Evolutionary conservation across 2,113 vertebrate genomes (phyloP).

Genomic region (Indicator indicator): DNA sequence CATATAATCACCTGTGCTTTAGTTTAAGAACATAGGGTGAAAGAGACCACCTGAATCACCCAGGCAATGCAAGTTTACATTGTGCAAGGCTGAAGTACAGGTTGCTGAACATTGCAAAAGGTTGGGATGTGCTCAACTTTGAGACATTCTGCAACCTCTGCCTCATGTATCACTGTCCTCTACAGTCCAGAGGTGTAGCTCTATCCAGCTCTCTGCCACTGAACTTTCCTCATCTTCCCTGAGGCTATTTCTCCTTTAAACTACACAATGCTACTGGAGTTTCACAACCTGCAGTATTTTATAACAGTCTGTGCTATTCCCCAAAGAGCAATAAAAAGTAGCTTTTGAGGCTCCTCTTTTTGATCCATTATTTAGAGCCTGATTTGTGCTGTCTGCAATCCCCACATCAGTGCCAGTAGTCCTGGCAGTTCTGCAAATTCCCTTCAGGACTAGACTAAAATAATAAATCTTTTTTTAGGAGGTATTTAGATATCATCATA

Average conservation of each 20-base stretch:
- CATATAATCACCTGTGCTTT: not conserved
- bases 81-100: not conserved
- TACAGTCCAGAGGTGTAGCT: not conserved
- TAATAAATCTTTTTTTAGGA: conserved; percentile 43
- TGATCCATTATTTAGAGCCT: conserved; percentile 67
- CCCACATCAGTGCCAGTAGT: conserved; percentile 37
- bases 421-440: conserved; percentile 30
- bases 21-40: not conserved
- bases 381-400: conserved; percentile 54
- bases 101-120: accelerated
- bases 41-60: not conserved
- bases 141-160: accelerated
- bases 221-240: not conserved
- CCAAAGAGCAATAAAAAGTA: conserved; percentile 41
- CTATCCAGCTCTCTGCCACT: not conserved
- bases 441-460: conserved; percentile 52
- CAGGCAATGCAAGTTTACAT: not conserved
- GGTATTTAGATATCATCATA: conserved; percentile 43
- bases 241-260: not conserved
- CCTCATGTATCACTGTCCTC: not conserved
- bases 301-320: conserved; percentile 25
- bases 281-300: conserved; percentile 43
- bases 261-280: not conserved
- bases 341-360: conserved; percentile 57
- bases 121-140: not conserved